Percentiles rank a stretch among this genome's conserved stretches.
phyloP scores from a whole-genome alignment of 1,140 invertebrate species.

The Choristoneura fumiferana region DNA sequence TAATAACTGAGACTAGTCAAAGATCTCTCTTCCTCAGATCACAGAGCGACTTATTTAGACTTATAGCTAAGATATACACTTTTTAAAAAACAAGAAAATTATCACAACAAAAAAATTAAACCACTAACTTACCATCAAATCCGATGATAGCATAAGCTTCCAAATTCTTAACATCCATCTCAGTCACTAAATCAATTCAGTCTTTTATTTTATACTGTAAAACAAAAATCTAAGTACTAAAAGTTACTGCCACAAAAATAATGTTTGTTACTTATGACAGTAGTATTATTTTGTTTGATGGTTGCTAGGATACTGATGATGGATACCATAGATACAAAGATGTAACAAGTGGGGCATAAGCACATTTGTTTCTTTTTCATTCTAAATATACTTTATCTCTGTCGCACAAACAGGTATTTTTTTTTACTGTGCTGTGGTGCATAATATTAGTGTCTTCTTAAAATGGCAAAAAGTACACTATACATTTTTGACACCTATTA shows the following conservation, averaged over 20 bases:
- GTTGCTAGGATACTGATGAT: conserved; percentile 29
- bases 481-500: no score
- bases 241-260: conserved; percentile 5
- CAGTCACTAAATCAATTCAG: conserved; percentile 24
- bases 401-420: no score
- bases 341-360: conserved; percentile 13
- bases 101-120: conserved; percentile 6
- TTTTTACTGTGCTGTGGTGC: no score
- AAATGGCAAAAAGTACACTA: no score
- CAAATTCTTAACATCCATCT: conserved; percentile 78
- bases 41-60: no score
- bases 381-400: no score
- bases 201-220: conserved; percentile 17
- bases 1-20: no score
- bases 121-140: conserved; percentile 82
- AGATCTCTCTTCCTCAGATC: no score
- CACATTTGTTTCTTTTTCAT: no score
- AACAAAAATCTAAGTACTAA: conserved; percentile 14
- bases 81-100: neutral
- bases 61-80: no score
- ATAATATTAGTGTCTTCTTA: no score
- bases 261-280: neutral
- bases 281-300: conserved; percentile 18
- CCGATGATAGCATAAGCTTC: conserved; percentile 84
- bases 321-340: no score